These are phyloP conservation scores for Erythrocercus mccallii DNA, from an alignment of 2,113 vertebrate species.

Conservation along the genomic window DNA sequence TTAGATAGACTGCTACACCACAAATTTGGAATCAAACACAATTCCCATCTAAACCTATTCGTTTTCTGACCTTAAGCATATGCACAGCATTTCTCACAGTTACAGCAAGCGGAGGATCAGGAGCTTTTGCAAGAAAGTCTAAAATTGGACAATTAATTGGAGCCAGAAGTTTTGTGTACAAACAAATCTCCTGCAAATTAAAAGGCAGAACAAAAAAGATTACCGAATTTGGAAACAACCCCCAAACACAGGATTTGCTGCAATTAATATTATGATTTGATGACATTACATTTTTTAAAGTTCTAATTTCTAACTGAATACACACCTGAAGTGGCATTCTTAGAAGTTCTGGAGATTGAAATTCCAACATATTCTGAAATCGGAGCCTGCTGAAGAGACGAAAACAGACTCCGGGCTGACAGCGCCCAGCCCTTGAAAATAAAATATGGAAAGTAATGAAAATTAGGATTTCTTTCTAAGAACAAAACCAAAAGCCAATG, in stretches of 20 bases:
- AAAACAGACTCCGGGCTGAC: conserved; percentile 90
- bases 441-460: neutral
- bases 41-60: neutral
- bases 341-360: conserved; percentile 91
- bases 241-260: neutral
- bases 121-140: conserved; percentile 91
- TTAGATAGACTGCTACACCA: neutral
- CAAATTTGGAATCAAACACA: neutral
- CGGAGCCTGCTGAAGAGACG: conserved; percentile 87
- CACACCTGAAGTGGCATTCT: conserved; percentile 92
- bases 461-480: neutral
- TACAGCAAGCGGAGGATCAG: conserved; percentile 85
- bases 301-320: neutral
- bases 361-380: conserved; percentile 92
- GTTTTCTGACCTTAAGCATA: conserved; percentile 86
- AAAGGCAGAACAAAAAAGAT: neutral
- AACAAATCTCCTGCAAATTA: conserved; percentile 83
- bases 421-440: conserved; percentile 86
- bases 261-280: neutral
- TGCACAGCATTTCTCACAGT: conserved; percentile 87
- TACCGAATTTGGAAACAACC: neutral
- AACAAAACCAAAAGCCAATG: neutral
- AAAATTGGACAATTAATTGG: conserved; percentile 82
- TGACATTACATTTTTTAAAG: neutral
- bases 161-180: conserved; percentile 91